Conservation (phyloP, 2,888 invertebrate genomes). For the Mechanitis messenoides region DNA sequence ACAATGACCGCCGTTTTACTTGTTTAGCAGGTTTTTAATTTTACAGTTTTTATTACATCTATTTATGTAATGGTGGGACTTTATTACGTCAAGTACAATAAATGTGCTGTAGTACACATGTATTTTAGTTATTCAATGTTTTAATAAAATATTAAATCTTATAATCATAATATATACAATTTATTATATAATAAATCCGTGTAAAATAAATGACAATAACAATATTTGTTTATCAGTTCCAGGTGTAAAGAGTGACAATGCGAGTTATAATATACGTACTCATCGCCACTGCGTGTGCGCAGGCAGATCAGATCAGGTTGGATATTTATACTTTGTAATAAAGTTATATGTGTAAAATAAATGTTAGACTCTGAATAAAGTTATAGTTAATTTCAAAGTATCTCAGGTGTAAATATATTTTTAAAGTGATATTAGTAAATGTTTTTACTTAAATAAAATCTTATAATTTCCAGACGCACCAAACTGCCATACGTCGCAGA, state of each 20-base stretch:
- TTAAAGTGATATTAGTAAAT: no score
- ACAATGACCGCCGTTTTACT: slow-evolving; percentile 60
- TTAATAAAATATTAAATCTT: no score
- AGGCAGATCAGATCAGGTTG: slow-evolving; percentile 53
- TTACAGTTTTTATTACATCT: slow-evolving; percentile 38
- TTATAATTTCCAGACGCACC: slow-evolving; percentile 52
- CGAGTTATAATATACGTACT: slow-evolving; percentile 47
- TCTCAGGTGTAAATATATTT: no score
- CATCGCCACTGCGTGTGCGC: slow-evolving; percentile 46
- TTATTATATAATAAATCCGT: no score
- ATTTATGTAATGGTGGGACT: background rate
- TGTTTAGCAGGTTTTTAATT: slow-evolving; percentile 52
- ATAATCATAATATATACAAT: no score
- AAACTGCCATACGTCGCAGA: slow-evolving; percentile 79
- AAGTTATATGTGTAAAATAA: no score
- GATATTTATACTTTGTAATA: background rate
- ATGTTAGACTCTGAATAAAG: no score
- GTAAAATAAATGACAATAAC: slow-evolving; percentile 1
- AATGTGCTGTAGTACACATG: no score
- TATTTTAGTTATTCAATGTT: no score
- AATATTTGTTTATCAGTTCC: slow-evolving; percentile 40
- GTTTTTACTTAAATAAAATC: background rate
- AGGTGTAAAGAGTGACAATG: slow-evolving; percentile 53
- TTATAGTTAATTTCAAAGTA: background rate
- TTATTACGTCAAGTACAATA: background rate